These are phyloP conservation scores for Dermochelys coriacea DNA, from an alignment of 2,797 vertebrate species.

Conservation along the genomic window DNA sequence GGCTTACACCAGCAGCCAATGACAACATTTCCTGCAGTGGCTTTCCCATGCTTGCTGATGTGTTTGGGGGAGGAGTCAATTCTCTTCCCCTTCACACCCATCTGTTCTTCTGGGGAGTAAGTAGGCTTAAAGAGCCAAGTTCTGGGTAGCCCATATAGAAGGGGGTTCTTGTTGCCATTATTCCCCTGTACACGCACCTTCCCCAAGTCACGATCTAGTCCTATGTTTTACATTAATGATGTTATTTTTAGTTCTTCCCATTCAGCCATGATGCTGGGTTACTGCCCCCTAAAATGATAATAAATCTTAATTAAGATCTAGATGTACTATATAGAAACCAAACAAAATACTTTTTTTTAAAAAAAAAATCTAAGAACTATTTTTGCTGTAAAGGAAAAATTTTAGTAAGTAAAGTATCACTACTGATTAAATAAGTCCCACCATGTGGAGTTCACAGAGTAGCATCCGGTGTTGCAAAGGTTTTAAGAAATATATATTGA, in stretches of 20 bases:
- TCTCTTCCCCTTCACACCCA: background rate
- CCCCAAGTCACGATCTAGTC: background rate
- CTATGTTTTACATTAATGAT: background rate
- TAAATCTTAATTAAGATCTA: slow-evolving; percentile 6
- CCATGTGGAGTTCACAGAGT: slow-evolving; percentile 59
- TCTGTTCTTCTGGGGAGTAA: background rate
- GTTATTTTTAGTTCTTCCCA: background rate
- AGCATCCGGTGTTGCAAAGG: slow-evolving; percentile 52
- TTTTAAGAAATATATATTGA: slow-evolving; percentile 63
- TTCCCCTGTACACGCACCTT: background rate
- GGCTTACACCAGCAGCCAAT: background rate
- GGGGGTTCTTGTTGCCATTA: background rate
- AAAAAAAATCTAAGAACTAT: background rate
- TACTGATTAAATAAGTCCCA: slow-evolving; percentile 47
- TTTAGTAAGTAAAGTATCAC: slow-evolving; percentile 57
- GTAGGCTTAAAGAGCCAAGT: background rate
- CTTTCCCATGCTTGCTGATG: background rate
- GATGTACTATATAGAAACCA: background rate
- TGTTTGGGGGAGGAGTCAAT: background rate
- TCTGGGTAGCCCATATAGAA: background rate
- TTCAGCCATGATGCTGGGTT: background rate
- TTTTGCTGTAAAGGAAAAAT: slow-evolving; percentile 34
- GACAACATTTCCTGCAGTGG: background rate
- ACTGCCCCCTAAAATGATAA: background rate
- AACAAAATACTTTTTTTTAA: background rate